phyloP scores from a whole-genome alignment of 2,888 invertebrate species.

The Pristionchus exspectatus region DNA sequence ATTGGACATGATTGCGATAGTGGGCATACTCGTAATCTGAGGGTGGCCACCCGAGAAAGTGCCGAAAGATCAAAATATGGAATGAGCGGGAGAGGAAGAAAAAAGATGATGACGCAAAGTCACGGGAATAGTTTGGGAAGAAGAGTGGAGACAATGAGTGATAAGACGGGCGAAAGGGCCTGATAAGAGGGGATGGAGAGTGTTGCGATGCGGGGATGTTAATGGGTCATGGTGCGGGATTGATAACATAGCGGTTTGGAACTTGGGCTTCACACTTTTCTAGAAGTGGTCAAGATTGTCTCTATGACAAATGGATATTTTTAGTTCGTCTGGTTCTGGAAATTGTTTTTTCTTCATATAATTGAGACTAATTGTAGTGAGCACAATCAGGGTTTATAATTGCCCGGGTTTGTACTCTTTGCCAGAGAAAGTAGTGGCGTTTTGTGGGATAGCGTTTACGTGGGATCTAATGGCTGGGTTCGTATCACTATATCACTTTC shows the following conservation, averaged over 20 bases:
- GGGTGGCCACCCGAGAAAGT: background rate
- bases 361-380: background rate
- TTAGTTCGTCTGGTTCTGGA: background rate
- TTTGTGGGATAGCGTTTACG: background rate
- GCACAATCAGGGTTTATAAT: background rate
- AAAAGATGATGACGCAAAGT: constrained; percentile 21
- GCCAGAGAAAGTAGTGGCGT: background rate
- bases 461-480: no score
- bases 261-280: no score
- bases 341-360: background rate
- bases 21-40: background rate
- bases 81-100: background rate
- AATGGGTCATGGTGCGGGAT: background rate
- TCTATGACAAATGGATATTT: no score
- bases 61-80: background rate
- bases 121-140: background rate
- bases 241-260: background rate
- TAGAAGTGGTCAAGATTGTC: no score
- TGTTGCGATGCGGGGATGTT: background rate
- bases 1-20: no score
- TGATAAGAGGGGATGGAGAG: background rate
- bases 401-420: background rate
- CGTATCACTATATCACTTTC: no score
- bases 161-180: background rate
- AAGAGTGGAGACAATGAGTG: constrained; percentile 38